Evolutionary conservation across 2,113 vertebrate genomes (phyloP).

Genomic region (Misgurnus mizolepis): DNA sequence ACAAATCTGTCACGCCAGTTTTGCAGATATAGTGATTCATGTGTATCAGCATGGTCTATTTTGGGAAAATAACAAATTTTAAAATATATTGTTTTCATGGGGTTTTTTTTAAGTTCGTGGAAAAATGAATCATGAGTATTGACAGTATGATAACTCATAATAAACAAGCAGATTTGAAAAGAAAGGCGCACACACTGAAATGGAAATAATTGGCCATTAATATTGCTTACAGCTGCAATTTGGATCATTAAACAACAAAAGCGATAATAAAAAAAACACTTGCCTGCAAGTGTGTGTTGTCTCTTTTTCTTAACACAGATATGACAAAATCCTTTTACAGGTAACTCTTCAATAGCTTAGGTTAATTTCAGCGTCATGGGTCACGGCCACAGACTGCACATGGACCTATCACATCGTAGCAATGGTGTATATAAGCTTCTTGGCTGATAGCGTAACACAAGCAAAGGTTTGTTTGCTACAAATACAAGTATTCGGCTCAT

Average conservation of each 20-base stretch:
- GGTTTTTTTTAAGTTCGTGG: slow-evolving; percentile 44
- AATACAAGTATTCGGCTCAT: too few relatives aligned
- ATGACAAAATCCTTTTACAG: too few relatives aligned
- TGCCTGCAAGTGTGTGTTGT: slow-evolving; percentile 4
- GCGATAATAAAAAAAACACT: background rate
- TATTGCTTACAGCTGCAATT: slow-evolving; percentile 6
- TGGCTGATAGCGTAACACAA: too few relatives aligned
- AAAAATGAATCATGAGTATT: slow-evolving; percentile 46
- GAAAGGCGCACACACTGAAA: slow-evolving; percentile 22
- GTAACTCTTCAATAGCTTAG: too few relatives aligned
- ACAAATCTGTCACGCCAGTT: background rate
- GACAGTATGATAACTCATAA: slow-evolving; percentile 37
- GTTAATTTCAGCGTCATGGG: too few relatives aligned
- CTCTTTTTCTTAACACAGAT: background rate
- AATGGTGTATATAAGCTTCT: too few relatives aligned
- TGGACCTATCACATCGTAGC: too few relatives aligned
- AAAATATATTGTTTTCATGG: background rate
- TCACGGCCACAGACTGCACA: too few relatives aligned
- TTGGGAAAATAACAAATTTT: background rate
- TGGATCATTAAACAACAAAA: slow-evolving; percentile 28
- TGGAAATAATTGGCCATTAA: slow-evolving; percentile 35
- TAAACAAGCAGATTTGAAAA: slow-evolving; percentile 37
- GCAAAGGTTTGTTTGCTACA: too few relatives aligned
- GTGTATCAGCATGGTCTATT: slow-evolving; percentile 8
- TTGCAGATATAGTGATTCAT: background rate